Percentiles rank a stretch among this genome's conserved stretches.
phyloP scores from a whole-genome alignment of 2,113 vertebrate species.

The Xyrauchen texanus region DNA sequence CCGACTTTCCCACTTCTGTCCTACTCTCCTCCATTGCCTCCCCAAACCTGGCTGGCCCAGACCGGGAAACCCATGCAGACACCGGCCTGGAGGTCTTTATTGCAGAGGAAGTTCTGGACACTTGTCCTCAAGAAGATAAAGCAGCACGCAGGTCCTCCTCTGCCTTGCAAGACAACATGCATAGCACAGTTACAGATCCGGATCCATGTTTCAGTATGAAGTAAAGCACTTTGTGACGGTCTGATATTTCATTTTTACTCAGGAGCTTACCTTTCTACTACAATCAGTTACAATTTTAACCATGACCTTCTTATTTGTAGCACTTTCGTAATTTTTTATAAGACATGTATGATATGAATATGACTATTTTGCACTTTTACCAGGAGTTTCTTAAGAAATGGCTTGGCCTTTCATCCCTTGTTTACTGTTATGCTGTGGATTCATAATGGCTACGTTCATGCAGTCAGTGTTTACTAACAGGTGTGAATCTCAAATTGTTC shows the following conservation, averaged over 20 bases:
- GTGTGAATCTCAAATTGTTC: neutral
- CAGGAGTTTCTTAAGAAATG: conserved; percentile 27
- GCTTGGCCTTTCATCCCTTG: neutral
- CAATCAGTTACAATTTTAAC: conserved; percentile 19
- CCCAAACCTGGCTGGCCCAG: conserved; percentile 58
- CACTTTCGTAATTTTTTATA: conserved; percentile 42
- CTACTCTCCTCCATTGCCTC: conserved; percentile 70
- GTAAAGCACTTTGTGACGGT: neutral
- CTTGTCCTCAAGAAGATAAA: conserved; percentile 9
- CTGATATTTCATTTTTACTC: conserved; percentile 20
- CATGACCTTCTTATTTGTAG: conserved; percentile 27
- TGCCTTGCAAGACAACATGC: conserved; percentile 9
- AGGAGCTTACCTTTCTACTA: conserved; percentile 6
- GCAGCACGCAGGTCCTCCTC: neutral
- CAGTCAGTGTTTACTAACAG: too few relatives aligned
- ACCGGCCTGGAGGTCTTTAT: conserved; percentile 62
- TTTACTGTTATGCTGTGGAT: conserved; percentile 1
- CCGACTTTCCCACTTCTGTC: conserved; percentile 77
- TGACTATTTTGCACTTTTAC: conserved; percentile 36
- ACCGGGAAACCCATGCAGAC: conserved; percentile 53
- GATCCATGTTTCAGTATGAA: neutral
- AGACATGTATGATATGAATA: conserved; percentile 23
- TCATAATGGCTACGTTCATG: neutral
- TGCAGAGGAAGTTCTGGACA: conserved; percentile 45
- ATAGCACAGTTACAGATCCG: conserved; percentile 10